Conservation (phyloP, 2,113 vertebrate species). For the Cololabis saira region DNA sequence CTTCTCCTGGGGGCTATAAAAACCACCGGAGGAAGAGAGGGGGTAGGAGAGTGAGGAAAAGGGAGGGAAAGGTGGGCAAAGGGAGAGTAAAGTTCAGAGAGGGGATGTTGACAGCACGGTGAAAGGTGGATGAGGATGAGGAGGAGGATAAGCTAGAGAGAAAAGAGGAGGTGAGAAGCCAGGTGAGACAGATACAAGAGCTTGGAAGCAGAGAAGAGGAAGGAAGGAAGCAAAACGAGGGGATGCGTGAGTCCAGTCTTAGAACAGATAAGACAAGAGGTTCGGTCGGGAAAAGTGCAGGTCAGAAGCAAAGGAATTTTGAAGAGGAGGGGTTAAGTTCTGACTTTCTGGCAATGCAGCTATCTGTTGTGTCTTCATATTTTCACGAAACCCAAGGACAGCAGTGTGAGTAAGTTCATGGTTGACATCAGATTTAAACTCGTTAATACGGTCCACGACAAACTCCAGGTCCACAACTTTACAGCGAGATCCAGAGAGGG, state of each 20-base stretch:
- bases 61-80: slow-evolving; percentile 52
- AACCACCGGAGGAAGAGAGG: slow-evolving; percentile 60
- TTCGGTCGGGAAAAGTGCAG: slow-evolving; percentile 32
- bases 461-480: slow-evolving; percentile 18
- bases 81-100: slow-evolving; percentile 60
- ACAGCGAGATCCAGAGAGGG: slow-evolving; percentile 7
- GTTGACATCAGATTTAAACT: slow-evolving; percentile 7
- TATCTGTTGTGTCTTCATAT: slow-evolving; percentile 3
- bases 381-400: background rate
- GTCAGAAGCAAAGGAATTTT: slow-evolving; percentile 11
- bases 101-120: slow-evolving; percentile 60
- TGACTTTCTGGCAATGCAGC: slow-evolving; percentile 21
- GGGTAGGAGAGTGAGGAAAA: slow-evolving; percentile 34
- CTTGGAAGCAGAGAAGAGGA: slow-evolving; percentile 31
- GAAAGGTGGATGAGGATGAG: slow-evolving; percentile 68
- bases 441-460: slow-evolving; percentile 17
- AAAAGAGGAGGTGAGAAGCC: slow-evolving; percentile 55
- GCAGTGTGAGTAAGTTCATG: background rate
- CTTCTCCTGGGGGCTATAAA: slow-evolving; percentile 78
- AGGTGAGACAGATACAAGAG: slow-evolving; percentile 59
- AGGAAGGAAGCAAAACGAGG: slow-evolving; percentile 35
- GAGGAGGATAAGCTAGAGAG: slow-evolving; percentile 43
- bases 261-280: slow-evolving; percentile 42
- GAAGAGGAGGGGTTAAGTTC: background rate
- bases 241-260: slow-evolving; percentile 1